Conservation (phyloP, 30 jellyfish, hydroid and myxozoan species). For the Mastigias papua region DNA sequence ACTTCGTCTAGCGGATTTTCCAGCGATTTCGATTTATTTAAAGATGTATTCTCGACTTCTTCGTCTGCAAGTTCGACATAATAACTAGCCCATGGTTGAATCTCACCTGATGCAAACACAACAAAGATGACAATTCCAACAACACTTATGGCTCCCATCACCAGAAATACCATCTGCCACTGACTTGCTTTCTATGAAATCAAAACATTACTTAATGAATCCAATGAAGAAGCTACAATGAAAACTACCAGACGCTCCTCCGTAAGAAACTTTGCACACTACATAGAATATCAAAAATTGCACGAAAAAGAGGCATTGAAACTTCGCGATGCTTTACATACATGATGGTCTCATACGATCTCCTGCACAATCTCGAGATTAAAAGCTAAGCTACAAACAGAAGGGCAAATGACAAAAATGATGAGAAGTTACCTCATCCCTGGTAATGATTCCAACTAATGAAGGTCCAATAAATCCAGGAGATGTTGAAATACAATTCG, state of each 20-base stretch:
- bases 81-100: conserved; percentile 93
- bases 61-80: conserved; percentile 69
- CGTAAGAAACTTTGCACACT: too few relatives aligned
- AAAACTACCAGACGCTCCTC: too few relatives aligned
- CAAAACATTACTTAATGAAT: too few relatives aligned
- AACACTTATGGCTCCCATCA: conserved; percentile 83
- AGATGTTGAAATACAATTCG: conserved; percentile 82
- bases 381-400: neutral
- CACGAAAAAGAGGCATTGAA: too few relatives aligned
- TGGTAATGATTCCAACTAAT: conserved; percentile 90
- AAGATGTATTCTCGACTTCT: conserved; percentile 46
- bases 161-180: conserved; percentile 85
- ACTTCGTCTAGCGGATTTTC: conserved; percentile 45
- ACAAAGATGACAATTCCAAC: conserved; percentile 79
- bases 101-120: conserved; percentile 84
- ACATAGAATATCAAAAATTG: neutral
- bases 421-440: conserved; percentile 75
- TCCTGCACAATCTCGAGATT: too few relatives aligned
- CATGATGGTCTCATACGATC: too few relatives aligned
- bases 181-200: conserved; percentile 73
- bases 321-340: too few relatives aligned
- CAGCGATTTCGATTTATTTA: conserved; percentile 25
- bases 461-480: conserved; percentile 99
- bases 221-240: too few relatives aligned
- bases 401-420: neutral